phyloP scores from a whole-genome alignment of 2,888 invertebrate genomes.

The Rotaria macrura region DNA sequence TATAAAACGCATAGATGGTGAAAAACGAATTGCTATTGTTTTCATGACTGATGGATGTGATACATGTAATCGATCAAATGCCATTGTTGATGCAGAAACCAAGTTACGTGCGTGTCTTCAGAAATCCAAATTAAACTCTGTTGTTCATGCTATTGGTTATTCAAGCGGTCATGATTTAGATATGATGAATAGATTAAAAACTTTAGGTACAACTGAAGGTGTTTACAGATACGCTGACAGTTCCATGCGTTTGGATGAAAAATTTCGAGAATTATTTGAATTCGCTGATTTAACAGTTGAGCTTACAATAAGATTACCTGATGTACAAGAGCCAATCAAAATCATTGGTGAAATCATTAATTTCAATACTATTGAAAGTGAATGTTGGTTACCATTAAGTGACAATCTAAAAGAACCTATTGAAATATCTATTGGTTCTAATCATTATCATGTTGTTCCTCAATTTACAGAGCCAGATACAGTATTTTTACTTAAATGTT shows the following conservation, averaged over 20 bases:
- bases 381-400: background rate
- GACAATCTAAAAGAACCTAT: background rate
- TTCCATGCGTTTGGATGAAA: background rate
- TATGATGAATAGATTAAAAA: background rate
- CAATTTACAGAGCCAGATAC: background rate
- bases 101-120: background rate
- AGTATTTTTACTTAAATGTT: background rate
- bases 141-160: slow-evolving; percentile 10
- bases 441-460: background rate
- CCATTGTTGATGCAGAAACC: background rate
- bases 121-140: background rate
- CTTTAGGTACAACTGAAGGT: background rate
- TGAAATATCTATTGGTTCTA: background rate
- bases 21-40: background rate
- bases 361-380: background rate
- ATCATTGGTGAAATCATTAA: background rate
- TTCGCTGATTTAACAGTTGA: slow-evolving; percentile 6
- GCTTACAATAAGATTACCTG: background rate
- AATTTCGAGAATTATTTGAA: slow-evolving; percentile 9
- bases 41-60: slow-evolving; percentile 20
- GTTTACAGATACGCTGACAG: background rate
- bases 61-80: slow-evolving; percentile 1
- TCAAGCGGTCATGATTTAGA: background rate
- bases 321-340: background rate
- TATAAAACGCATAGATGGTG: background rate